Evolutionary conservation across 2,888 invertebrate species (phyloP), one percentile per base, ranked within the genome.

Genomic region (Rhagophthalmus giganteus): DNA sequence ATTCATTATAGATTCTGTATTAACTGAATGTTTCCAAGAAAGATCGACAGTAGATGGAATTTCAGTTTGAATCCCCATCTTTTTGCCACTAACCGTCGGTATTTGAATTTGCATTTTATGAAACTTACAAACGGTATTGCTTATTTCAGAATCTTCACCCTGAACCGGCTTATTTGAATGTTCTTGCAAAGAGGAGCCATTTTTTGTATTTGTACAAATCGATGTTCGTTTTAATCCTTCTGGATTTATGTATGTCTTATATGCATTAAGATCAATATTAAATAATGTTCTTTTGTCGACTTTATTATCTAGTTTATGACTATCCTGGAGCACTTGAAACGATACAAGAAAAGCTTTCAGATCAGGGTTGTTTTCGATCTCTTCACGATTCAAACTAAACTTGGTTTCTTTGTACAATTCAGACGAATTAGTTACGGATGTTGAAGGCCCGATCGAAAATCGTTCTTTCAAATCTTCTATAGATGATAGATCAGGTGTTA

Each of bases 211-310:
- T 20, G 20, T 7, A 7, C 7, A 20, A 20, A 5, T 20, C 20
- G 4, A 20, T 20, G 20, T 12, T 11, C n/a, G 2, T 25, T 37
- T 37, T 11, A 51, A 40, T 1, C 59, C 61, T 2, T 51, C 39
- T 2, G 65, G 65, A 40, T 65, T 61, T n/a, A 67, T 62, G 33
- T 49, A 65, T 3, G 64, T 63, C 44, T 57, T 60, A 53, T 65
- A 67, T 16, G 65, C 39, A 4, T 56, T 45, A 4, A 39, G 12
- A 27, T 64, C 59, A 1, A 63, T 58, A n/a, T n/a, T n/a, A 14
- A 15, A 25, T 7, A 38, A 42, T 24, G 20, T 20, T 20, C 3
- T 3, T 20, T 3, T 7, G 7, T 20, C 20, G 3, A 5, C 20
- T 5, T 20, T 5, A 5, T 20, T 7, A 20, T 20, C 20, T 5